Conservation (phyloP, 1,140 invertebrate species). For the Rhyzopertha dominica region DNA sequence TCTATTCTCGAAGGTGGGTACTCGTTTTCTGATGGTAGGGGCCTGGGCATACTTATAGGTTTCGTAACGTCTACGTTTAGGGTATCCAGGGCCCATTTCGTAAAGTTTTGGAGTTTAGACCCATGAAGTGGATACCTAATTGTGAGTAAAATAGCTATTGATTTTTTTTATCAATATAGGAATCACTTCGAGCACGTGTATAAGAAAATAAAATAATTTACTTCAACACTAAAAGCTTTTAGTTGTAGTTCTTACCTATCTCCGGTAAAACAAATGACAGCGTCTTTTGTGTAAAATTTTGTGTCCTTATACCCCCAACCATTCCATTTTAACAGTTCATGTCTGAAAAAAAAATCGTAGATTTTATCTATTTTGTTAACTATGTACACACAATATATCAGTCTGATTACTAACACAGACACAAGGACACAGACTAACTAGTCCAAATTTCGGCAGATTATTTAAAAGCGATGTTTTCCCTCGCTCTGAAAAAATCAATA, state of each 20-base stretch:
- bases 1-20: constrained; percentile 54
- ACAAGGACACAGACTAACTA: too few species aligned
- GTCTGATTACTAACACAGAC: too few species aligned
- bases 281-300: constrained; percentile 59
- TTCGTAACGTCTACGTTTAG: constrained; percentile 60
- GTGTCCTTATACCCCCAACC: constrained; percentile 98
- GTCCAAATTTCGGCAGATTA: too few species aligned
- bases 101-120: constrained; percentile 69
- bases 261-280: constrained; percentile 67
- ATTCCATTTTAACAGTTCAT: constrained; percentile 91
- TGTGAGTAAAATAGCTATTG: constrained; percentile 13
- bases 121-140: constrained; percentile 79
- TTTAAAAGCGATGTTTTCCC: too few species aligned
- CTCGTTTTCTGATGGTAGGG: constrained; percentile 47
- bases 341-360: constrained; percentile 52
- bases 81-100: constrained; percentile 71
- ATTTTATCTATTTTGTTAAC: too few species aligned
- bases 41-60: constrained; percentile 45
- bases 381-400: too few species aligned
- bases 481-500: too few species aligned
- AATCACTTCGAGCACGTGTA: neutral
- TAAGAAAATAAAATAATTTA: constrained; percentile 11
- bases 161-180: constrained; percentile 19
- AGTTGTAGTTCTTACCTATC: constrained; percentile 54
- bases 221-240: constrained; percentile 9